A percentile compares a stretch with the other conserved stretches of the same genome.
Conservation (phyloP, 2,113 vertebrate genomes). For the Bettongia penicillata region DNA sequence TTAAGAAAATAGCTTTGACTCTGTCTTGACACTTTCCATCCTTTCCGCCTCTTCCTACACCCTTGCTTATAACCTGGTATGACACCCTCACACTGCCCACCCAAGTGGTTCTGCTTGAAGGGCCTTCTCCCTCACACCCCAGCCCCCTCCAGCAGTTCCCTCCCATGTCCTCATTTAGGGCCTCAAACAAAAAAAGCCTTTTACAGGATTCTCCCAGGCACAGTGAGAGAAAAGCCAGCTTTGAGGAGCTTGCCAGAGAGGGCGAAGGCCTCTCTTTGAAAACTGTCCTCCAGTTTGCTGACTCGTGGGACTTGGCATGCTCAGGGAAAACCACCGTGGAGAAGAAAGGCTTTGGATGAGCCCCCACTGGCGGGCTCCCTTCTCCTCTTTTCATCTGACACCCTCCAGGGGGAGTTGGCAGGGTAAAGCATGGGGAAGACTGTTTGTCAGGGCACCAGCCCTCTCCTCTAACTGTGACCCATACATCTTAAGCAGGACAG, state of each 20-base stretch:
- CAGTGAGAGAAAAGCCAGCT: constrained; percentile 45
- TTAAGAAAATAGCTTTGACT: fast-evolving
- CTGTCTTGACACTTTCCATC: neutral
- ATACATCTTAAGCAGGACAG: neutral
- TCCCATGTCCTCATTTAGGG: constrained; percentile 61
- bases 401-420: neutral
- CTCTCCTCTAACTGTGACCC: neutral
- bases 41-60: neutral
- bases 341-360: constrained; percentile 49
- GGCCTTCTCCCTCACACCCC: constrained; percentile 53
- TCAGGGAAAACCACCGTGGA: neutral
- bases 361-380: constrained; percentile 40
- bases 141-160: constrained; percentile 27
- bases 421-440: neutral
- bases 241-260: constrained; percentile 75
- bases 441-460: neutral
- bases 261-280: constrained; percentile 71
- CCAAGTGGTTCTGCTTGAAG: constrained; percentile 65
- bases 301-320: constrained; percentile 69
- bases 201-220: constrained; percentile 61
- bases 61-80: neutral
- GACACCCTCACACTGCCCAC: constrained; percentile 42
- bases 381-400: constrained; percentile 38
- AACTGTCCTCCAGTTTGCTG: constrained; percentile 61
- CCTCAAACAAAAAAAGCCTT: constrained; percentile 67